Base-by-base conservation (phyloP, 2,797 vertebrate species). In the Melanotaenia trifasciata region DNA sequence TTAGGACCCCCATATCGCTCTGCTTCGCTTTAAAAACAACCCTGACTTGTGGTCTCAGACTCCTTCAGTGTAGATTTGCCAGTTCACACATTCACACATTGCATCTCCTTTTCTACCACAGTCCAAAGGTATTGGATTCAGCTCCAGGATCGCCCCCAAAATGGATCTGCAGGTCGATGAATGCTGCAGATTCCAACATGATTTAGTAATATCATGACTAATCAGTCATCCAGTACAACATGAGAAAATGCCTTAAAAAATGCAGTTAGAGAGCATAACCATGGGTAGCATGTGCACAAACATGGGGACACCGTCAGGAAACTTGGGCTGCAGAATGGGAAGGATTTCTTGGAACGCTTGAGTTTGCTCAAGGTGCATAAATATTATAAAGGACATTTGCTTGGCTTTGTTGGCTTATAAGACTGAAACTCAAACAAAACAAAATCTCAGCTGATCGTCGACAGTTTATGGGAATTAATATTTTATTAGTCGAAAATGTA, bases 391-490 rank as follows among this genome's bases (percentile, higher is more conserved):
- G 53, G 14, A 26, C 50, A 22, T 1, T 30, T 51, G 20, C 24
- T 70, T 64, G 38, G 32, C 59, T 70, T 76, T 62, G 63, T 79
- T 70, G 8, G 62, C 64, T 70, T 74, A 59, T 76, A 58, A 40
- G 68, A 77, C 28, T 79, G 87, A 79, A 90, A 90, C 84, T 89
- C 76, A 87, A 91, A 89, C 85, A 88, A 71, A 16, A 56, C 45
- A 47, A 50, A 22, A 64, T 58, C 72, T 30, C n/a, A 1, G 58
- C 35, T 5, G 30, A 73, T 72, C 35, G 32, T 30, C 69, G 56
- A 59, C n/a, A 1, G 12, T 47, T 26, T 3, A 1, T 28, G 26
- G 26, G 26, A 28, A 28, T 28, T 28, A 28, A 28, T 28, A 28
- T 28, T 26, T n/a, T n/a, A 26, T 26, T 26, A 26, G 26, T 26